phyloP scores from a whole-genome alignment of 1,140 invertebrate species.

The Drosophila murphyi region DNA sequence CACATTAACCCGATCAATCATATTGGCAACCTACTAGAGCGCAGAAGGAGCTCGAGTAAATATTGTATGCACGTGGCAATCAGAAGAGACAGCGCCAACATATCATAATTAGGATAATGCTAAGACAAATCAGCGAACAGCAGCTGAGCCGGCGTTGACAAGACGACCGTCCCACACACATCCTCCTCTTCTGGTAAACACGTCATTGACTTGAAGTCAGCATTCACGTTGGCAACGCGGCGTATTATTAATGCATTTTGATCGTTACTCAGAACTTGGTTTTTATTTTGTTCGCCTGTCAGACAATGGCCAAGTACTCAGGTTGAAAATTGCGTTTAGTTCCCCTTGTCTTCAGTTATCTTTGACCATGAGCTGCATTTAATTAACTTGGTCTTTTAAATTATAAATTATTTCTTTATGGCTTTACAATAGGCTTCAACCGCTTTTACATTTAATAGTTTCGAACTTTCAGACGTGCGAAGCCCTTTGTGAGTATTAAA shows the following conservation, averaged over 20 bases:
- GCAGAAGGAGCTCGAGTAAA: conserved; percentile 12
- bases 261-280: conserved; percentile 21
- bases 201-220: neutral
- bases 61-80: conserved; percentile 43
- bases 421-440: neutral
- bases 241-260: conserved; percentile 69
- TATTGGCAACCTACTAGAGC: conserved; percentile 11
- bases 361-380: conserved; percentile 14
- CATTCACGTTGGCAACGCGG: conserved; percentile 36
- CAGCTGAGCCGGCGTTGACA: conserved; percentile 34
- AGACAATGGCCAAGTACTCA: conserved; percentile 45
- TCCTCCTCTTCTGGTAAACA: neutral
- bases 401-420: conserved; percentile 23
- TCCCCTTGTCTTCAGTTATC: neutral
- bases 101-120: conserved; percentile 75
- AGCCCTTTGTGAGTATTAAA: conserved; percentile 47
- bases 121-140: conserved; percentile 31
- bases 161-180: conserved; percentile 45
- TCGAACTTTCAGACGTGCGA: neutral
- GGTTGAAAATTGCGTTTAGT: conserved; percentile 15
- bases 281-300: neutral
- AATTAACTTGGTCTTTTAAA: conserved; percentile 27
- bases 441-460: neutral
- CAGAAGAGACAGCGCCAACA: conserved; percentile 33
- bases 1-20: conserved; percentile 19